A percentile compares a stretch with the other conserved stretches of the same genome.
phyloP scores from a whole-genome alignment of 35 echinoderm and acorn worm species.

The Heliocidaris erythrogramma region DNA sequence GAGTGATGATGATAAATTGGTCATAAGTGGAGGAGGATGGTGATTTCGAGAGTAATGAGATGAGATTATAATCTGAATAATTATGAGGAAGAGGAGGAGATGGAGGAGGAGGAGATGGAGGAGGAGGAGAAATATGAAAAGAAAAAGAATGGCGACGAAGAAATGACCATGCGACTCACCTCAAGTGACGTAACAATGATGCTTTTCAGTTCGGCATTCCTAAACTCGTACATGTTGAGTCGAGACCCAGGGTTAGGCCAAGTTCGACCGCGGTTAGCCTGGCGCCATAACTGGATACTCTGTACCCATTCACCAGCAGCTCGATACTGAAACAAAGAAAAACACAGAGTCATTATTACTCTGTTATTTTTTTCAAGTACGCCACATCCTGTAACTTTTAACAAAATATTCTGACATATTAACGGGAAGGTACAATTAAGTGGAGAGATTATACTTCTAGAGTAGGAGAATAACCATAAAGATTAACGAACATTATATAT shows the following conservation, averaged over 20 bases:
- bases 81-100: no score
- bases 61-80: neutral
- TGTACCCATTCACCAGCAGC: conserved; percentile 75
- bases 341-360: neutral
- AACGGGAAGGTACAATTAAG: neutral
- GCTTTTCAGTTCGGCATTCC: conserved; percentile 69
- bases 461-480: neutral
- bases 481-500: no score
- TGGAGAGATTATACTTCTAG: no score
- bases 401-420: no score
- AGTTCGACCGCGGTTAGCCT: neutral
- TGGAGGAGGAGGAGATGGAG: no score
- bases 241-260: conserved; percentile 55
- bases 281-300: conserved; percentile 62
- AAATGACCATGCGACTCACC: conserved; percentile 47
- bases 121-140: neutral
- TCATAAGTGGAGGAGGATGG: neutral
- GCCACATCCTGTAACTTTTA: no score
- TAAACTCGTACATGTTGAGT: conserved; percentile 71
- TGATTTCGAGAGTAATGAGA: no score
- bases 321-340: neutral
- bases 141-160: neutral
- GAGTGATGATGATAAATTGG: no score
- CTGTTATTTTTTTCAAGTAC: no score
- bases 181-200: conserved; percentile 75